Percentiles rank a stretch among this genome's conserved stretches.
These are phyloP conservation scores for Mantis religiosa DNA, from an alignment of 2,888 invertebrate species.

Conservation along the genomic window DNA sequence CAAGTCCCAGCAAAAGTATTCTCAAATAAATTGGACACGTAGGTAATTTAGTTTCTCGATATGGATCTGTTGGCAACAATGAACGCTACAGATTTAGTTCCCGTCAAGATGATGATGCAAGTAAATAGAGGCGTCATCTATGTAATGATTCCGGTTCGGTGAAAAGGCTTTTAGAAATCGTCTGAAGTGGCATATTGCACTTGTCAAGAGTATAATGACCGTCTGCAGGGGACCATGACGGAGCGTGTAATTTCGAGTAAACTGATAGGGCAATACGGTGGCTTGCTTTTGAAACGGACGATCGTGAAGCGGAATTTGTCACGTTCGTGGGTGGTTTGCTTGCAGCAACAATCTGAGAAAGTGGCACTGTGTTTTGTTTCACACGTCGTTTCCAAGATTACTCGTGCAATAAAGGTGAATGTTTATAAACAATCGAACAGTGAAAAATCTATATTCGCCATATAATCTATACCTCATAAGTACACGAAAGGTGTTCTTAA, in stretches of 20 bases:
- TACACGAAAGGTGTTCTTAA: no score
- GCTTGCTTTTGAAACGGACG: background rate
- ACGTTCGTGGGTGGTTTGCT: background rate
- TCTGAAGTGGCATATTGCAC: background rate
- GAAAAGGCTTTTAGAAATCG: background rate
- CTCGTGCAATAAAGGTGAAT: no score
- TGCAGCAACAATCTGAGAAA: background rate
- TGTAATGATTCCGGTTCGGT: background rate
- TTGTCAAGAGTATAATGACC: background rate
- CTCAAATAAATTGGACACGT: background rate
- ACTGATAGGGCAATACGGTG: background rate
- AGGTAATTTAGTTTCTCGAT: background rate
- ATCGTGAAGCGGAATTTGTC: background rate
- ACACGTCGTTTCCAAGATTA: background rate
- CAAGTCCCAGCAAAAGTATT: background rate
- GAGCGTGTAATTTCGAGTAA: background rate
- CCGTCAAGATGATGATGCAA: background rate
- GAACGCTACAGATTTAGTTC: background rate
- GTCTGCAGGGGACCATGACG: background rate
- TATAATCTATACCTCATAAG: no score
- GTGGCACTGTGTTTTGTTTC: background rate
- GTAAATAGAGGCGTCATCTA: background rate
- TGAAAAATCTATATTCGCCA: no score
- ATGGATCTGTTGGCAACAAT: background rate
- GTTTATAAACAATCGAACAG: no score